Evolutionary conservation across 2,888 invertebrate genomes (phyloP), one percentile per base, ranked within the genome.

Genomic region (Masnerella sp.): DNA sequence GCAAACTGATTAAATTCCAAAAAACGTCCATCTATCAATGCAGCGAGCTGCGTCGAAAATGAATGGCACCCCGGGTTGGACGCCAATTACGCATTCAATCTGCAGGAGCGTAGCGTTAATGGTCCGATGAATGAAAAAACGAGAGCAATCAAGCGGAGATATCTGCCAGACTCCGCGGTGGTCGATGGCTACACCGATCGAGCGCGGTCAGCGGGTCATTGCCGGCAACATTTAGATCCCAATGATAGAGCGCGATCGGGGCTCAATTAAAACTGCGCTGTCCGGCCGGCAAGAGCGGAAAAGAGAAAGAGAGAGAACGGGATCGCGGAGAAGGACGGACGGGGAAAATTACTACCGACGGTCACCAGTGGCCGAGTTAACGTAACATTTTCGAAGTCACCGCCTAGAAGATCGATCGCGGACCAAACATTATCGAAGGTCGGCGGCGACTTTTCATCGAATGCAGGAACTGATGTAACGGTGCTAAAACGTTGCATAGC

Each of bases 171-270:
- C 82, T 77, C 75, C 75, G 76, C 77, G 82, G 82, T 83, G 83
- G 84, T 82, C 84, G 82, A 81, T 81, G 79, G 79, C 81, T 82
- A 80, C 78, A 69, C 73, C 30, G 82, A 81, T 82, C 81, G 78
- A 80, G 80, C 18, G 80, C 80, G 82, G 81, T 81, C 80, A 81
- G 67, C 80, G 80, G 83, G 85, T 85, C 85, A 85, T 84, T 85
- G 84, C 84, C 84, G 82, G 81, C 79, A 83, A 82, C 81, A 78
- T 79, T 82, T 82, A 82, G 82, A 84, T 83, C 81, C 45, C 73
- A 75, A 80, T 80, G 82, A 83, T 82, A 82, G 80, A 77, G 78
- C 69, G 76, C 77, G 77, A 80, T 80, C 79, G 75, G 65, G 64
- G 77, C 74, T 79, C 80, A 81, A 84, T 84, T 82, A 82, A 84